A percentile compares a stretch with the other conserved stretches of the same genome.
Conservation (phyloP, 2,113 vertebrate species). For the Symphodus melops region DNA sequence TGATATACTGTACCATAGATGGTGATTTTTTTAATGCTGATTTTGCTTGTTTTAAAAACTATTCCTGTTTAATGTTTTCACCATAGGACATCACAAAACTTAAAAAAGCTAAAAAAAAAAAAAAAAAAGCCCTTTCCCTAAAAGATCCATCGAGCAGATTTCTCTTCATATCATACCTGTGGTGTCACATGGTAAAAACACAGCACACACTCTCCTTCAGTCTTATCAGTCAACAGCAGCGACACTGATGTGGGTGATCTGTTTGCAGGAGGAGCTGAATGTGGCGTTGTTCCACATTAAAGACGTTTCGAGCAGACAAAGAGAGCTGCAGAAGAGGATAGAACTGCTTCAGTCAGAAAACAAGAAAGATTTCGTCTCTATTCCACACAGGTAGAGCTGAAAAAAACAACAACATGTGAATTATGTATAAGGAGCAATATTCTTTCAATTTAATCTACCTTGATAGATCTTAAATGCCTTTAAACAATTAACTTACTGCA, state of each 20-base stretch:
- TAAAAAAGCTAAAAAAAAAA: neutral
- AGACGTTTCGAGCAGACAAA: slow-evolving; percentile 90
- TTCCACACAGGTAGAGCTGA: slow-evolving; percentile 67
- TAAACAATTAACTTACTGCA: no score
- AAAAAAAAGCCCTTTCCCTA: no score
- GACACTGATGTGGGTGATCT: neutral
- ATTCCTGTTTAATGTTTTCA: no score
- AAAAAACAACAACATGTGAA: neutral
- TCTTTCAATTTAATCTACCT: no score
- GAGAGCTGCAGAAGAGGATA: slow-evolving; percentile 89
- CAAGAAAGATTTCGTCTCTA: slow-evolving; percentile 68
- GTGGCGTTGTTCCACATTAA: slow-evolving; percentile 90
- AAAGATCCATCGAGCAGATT: neutral
- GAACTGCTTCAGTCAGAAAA: slow-evolving; percentile 89
- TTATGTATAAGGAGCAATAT: no score
- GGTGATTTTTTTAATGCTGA: no score
- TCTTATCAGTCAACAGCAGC: neutral
- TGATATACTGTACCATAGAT: neutral
- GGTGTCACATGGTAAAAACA: no score
- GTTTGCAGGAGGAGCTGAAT: slow-evolving; percentile 90
- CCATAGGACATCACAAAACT: no score
- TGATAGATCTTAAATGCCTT: no score
- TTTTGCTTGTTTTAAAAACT: no score
- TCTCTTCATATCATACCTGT: neutral
- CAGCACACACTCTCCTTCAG: neutral